Percentiles rank a stretch among this genome's conserved stretches.
phyloP scores from a whole-genome alignment of 1,140 invertebrate species.

The Drosophila kikkawai region DNA sequence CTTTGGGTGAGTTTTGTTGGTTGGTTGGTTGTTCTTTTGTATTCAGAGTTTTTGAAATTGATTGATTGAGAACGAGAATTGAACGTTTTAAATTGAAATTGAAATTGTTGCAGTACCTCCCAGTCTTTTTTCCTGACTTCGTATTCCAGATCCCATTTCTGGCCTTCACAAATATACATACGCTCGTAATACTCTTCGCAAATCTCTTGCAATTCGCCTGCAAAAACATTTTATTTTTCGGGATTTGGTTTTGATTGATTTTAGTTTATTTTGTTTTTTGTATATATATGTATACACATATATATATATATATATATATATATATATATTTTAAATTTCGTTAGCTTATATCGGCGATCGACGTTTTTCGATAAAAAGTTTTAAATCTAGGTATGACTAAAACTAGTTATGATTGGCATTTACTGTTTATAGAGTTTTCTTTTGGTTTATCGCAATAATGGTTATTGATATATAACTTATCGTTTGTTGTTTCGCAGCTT shows the following conservation, averaged over 20 bases:
- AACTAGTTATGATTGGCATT: slow-evolving; percentile 44
- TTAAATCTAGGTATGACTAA: slow-evolving; percentile 51
- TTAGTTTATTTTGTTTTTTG: slow-evolving; percentile 13
- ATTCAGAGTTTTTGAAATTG: slow-evolving; percentile 64
- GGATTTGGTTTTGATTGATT: slow-evolving; percentile 48
- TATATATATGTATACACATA: background rate
- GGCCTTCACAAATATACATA: slow-evolving; percentile 98
- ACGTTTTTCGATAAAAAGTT: slow-evolving; percentile 28
- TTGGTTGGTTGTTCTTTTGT: slow-evolving; percentile 59
- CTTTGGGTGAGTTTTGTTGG: slow-evolving; percentile 45
- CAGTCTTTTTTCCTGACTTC: slow-evolving; percentile 99
- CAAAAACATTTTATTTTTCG: slow-evolving; percentile 71
- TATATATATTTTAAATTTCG: slow-evolving; percentile 12
- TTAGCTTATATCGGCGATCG: slow-evolving; percentile 34
- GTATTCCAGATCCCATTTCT: slow-evolving; percentile 99
- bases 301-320: background rate
- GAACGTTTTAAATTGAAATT: slow-evolving; percentile 73
- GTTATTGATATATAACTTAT: slow-evolving; percentile 51
- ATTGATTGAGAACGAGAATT: slow-evolving; percentile 54
- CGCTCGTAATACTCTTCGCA: slow-evolving; percentile 97
- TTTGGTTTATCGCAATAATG: slow-evolving; percentile 57
- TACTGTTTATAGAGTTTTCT: slow-evolving; percentile 59
- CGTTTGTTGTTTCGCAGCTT: slow-evolving; percentile 63
- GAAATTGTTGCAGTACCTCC: slow-evolving; percentile 92
- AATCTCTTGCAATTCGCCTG: slow-evolving; percentile 90